Percentiles rank a stretch among this genome's conserved stretches.
Evolutionary conservation across 2,113 vertebrate genomes (phyloP).

Genomic region (Pedetes capensis): DNA sequence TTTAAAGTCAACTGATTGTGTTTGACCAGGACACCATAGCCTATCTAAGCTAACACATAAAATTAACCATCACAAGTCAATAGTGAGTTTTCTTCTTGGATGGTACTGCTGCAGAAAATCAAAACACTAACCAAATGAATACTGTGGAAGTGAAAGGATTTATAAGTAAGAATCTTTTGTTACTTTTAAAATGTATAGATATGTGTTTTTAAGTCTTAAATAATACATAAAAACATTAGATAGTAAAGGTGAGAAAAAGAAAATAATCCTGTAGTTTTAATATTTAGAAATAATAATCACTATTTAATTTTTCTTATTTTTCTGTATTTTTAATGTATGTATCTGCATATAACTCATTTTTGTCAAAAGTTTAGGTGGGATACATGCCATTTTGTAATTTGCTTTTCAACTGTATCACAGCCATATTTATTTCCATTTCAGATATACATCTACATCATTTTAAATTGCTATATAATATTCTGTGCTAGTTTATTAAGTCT

Average conservation of each 20-base stretch:
- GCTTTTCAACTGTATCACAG: background rate
- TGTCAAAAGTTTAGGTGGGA: background rate
- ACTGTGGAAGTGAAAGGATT: background rate
- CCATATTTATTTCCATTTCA: background rate
- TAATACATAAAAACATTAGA: background rate
- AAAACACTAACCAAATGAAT: background rate
- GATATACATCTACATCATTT: background rate
- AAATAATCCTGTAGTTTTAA: background rate
- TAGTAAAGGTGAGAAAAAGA: background rate
- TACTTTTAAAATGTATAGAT: background rate
- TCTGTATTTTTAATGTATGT: background rate
- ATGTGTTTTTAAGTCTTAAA: background rate
- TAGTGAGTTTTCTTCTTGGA: background rate
- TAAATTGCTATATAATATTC: background rate
- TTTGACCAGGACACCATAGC: background rate
- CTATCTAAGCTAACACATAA: background rate
- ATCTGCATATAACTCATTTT: background rate
- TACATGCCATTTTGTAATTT: background rate
- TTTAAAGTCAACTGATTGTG: background rate
- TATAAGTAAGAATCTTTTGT: background rate
- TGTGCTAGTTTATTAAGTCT: background rate
- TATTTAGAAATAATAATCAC: background rate
- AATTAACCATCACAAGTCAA: background rate
- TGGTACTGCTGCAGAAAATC: background rate
- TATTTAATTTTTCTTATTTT: constrained; percentile 32